These are phyloP conservation scores for Seladonia tumulorum DNA, from an alignment of 2,888 invertebrate genomes.

Conservation along the genomic window DNA sequence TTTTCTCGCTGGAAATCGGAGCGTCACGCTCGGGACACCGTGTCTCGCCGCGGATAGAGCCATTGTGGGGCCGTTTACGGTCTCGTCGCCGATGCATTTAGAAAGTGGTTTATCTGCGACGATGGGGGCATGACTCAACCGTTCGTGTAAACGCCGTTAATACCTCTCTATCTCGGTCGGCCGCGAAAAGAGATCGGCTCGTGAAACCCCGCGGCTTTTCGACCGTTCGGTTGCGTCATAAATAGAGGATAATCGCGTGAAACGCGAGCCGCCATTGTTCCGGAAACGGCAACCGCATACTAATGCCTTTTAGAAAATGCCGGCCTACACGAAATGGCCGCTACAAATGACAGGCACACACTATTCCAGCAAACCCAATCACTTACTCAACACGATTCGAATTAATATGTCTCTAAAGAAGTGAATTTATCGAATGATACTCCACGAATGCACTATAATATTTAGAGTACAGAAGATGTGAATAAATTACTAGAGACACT, in stretches of 20 bases:
- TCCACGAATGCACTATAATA: too few relatives aligned
- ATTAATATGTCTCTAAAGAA: not conserved
- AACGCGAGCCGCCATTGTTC: slow-evolving; percentile 15
- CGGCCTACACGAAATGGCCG: not conserved
- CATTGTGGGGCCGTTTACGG: slow-evolving; percentile 78
- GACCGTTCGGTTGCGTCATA: slow-evolving; percentile 32
- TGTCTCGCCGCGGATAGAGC: slow-evolving; percentile 68
- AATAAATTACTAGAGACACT: too few relatives aligned
- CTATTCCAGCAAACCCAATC: not conserved
- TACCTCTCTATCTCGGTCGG: slow-evolving; percentile 46
- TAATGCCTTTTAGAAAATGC: not conserved
- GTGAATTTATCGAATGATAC: not conserved
- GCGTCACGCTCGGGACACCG: slow-evolving; percentile 36
- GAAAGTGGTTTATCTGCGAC: slow-evolving; percentile 77
- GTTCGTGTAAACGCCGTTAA: slow-evolving; percentile 73
- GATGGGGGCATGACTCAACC: slow-evolving; percentile 77
- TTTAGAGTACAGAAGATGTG: too few relatives aligned
- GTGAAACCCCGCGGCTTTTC: slow-evolving; percentile 26
- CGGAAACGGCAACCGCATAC: not conserved
- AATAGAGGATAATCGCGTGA: slow-evolving; percentile 16
- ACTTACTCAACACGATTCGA: not conserved
- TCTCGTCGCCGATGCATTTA: slow-evolving; percentile 76
- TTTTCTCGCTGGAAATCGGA: slow-evolving; percentile 28
- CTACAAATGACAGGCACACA: not conserved
- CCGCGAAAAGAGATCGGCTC: slow-evolving; percentile 47